Evolutionary conservation across 2,888 invertebrate genomes (phyloP).

Genomic region (Epirrhoe tristata): DNA sequence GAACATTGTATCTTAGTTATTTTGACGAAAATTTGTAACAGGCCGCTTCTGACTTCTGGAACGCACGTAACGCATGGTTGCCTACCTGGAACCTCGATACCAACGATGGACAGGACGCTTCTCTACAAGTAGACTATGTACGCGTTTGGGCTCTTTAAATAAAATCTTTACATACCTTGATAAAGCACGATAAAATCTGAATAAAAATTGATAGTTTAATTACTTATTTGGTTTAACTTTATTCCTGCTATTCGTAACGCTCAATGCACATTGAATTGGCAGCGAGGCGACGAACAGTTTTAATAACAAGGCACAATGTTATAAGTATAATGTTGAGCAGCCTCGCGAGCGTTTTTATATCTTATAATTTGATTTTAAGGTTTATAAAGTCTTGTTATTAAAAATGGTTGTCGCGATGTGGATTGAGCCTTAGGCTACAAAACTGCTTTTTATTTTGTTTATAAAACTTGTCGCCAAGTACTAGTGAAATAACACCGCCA

Average conservation of each 20-base stretch:
- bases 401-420: too few relatives aligned
- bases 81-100: conserved; percentile 84
- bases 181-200: neutral
- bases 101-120: conserved; percentile 83
- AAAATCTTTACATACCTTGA: neutral
- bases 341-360: too few relatives aligned
- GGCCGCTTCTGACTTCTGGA: conserved; percentile 88
- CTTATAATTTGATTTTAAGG: too few relatives aligned
- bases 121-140: conserved; percentile 88
- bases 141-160: conserved; percentile 86
- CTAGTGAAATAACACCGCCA: too few relatives aligned
- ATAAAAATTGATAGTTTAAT: neutral
- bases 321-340: too few relatives aligned
- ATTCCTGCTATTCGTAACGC: neutral
- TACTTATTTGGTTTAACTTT: neutral
- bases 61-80: conserved; percentile 80
- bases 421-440: too few relatives aligned
- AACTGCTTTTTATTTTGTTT: too few relatives aligned
- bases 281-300: too few relatives aligned
- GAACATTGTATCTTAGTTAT: neutral
- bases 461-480: too few relatives aligned
- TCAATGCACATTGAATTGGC: too few relatives aligned
- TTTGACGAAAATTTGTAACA: conserved; percentile 37
- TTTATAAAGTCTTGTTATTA: too few relatives aligned
- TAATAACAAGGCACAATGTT: too few relatives aligned